phyloP scores from a whole-genome alignment of 2,888 invertebrate genomes.

The Andrena camellia region DNA sequence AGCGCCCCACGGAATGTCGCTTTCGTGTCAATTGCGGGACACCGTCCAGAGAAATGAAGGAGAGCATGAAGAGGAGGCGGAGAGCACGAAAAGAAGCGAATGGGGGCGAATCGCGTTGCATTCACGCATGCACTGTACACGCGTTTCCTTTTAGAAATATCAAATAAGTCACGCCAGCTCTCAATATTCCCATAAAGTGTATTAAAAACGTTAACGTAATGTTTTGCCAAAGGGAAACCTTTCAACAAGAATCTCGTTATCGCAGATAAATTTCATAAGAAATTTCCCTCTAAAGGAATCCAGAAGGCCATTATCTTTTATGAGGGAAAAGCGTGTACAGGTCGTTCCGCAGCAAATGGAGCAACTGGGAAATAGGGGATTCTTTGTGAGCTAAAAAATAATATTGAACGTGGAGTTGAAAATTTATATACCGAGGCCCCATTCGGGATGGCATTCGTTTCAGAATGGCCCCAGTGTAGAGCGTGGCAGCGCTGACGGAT shows the following conservation, averaged over 20 bases:
- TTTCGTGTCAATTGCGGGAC: constrained; percentile 56
- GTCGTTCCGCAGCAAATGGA: neutral
- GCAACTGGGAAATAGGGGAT: neutral
- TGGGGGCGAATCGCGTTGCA: constrained; percentile 22
- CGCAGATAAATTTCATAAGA: neutral
- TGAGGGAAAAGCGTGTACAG: neutral
- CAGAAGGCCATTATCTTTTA: constrained; percentile 10
- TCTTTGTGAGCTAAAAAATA: neutral
- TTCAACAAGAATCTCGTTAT: constrained; percentile 12
- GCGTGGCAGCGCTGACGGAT: too few species aligned
- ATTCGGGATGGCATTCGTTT: too few species aligned
- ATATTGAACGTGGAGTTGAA: neutral
- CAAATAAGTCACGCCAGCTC: neutral
- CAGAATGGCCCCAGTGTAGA: too few species aligned
- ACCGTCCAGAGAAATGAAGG: constrained; percentile 34
- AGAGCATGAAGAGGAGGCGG: neutral
- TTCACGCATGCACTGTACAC: neutral
- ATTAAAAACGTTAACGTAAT: neutral
- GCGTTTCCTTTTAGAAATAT: constrained; percentile 20
- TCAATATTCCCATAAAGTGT: neutral
- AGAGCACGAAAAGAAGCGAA: neutral
- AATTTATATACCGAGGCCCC: neutral
- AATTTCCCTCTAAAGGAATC: neutral
- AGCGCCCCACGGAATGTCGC: constrained; percentile 66
- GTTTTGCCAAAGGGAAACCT: constrained; percentile 18